Percentiles rank a stretch among this genome's conserved stretches.
Evolutionary conservation across 2,888 invertebrate species (phyloP).

Genomic region (Drosophila yooni): DNA sequence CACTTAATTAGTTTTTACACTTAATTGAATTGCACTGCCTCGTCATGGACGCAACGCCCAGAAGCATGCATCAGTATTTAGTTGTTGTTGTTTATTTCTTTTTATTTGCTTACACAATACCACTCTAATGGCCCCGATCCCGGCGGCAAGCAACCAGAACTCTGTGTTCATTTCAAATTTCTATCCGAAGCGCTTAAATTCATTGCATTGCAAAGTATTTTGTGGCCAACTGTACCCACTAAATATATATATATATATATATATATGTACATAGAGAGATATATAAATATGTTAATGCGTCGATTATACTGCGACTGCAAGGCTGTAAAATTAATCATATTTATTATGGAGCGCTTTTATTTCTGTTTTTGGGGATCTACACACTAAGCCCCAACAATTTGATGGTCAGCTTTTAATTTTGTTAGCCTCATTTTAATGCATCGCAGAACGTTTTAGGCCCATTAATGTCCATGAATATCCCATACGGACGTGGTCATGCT

Average conservation of each 20-base stretch:
- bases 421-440: constrained; percentile 61
- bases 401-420: constrained; percentile 65
- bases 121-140: constrained; percentile 13
- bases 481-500: constrained; percentile 32
- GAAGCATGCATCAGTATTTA: constrained; percentile 44
- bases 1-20: constrained; percentile 81
- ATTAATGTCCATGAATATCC: constrained; percentile 47
- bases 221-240: constrained; percentile 49
- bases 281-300: not conserved
- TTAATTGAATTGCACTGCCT: constrained; percentile 79
- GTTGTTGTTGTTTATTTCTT: constrained; percentile 3
- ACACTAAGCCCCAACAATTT: constrained; percentile 67
- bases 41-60: constrained; percentile 49
- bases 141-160: constrained; percentile 15
- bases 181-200: constrained; percentile 14
- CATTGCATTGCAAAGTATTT: constrained; percentile 32
- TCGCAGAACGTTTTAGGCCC: constrained; percentile 41
- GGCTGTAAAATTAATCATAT: constrained; percentile 67
- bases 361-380: constrained; percentile 14
- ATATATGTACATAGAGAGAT: not conserved
- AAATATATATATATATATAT: not conserved
- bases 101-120: constrained; percentile 29
- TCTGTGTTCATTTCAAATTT: constrained; percentile 26
- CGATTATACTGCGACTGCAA: constrained; percentile 3
- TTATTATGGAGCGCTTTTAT: constrained; percentile 57